phyloP scores from a whole-genome alignment of 2,888 invertebrate species.

The Temnothorax unifasciatus region DNA sequence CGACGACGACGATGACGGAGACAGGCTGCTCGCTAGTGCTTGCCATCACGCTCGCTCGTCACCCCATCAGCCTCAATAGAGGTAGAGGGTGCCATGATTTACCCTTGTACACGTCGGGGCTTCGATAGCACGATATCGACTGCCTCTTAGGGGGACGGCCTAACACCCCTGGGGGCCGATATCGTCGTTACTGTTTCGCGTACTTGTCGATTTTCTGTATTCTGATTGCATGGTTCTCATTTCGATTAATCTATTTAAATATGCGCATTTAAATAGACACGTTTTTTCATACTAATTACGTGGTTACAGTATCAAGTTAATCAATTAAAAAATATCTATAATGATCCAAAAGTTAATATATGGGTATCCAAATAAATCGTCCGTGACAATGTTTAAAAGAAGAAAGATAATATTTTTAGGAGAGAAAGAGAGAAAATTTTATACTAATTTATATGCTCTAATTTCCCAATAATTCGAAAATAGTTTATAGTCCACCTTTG shows the following conservation, averaged over 20 bases:
- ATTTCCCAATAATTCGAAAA: background rate
- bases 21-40: conserved; percentile 64
- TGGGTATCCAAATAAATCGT: background rate
- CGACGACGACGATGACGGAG: conserved; percentile 60
- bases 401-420: background rate
- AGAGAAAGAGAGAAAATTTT: background rate
- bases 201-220: conserved; percentile 24
- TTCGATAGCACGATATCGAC: conserved; percentile 78
- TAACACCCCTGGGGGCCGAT: conserved; percentile 33
- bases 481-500: background rate
- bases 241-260: background rate
- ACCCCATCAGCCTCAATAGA: conserved; percentile 68
- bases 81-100: conserved; percentile 63
- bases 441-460: background rate
- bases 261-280: background rate
- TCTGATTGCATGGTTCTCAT: background rate
- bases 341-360: background rate
- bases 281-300: background rate
- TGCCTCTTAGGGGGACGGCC: conserved; percentile 60
- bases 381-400: background rate
- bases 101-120: conserved; percentile 67
- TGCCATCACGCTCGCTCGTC: conserved; percentile 70
- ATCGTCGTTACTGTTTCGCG: conserved; percentile 52
- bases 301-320: background rate
- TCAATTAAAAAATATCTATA: background rate